These are phyloP conservation scores for Trichoplusia ni DNA, from an alignment of 1,140 invertebrate genomes.

Conservation along the genomic window DNA sequence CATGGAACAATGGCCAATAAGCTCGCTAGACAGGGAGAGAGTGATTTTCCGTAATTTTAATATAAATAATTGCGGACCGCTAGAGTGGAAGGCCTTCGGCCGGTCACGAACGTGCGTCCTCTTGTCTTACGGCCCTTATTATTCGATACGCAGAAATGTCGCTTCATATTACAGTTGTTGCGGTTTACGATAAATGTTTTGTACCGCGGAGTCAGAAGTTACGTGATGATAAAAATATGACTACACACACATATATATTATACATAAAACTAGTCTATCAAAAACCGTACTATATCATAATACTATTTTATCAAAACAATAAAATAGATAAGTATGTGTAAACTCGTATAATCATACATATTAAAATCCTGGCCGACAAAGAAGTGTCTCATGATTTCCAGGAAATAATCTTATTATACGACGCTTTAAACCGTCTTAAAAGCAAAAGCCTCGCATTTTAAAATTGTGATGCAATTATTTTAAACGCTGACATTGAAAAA, in stretches of 20 bases:
- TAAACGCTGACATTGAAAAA: constrained; percentile 81
- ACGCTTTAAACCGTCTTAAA: constrained; percentile 74
- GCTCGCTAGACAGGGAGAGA: constrained; percentile 45
- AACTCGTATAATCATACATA: background rate
- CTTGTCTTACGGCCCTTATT: constrained; percentile 25
- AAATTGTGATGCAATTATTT: constrained; percentile 82
- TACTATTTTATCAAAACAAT: too few relatives aligned
- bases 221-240: too few relatives aligned
- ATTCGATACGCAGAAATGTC: constrained; percentile 30
- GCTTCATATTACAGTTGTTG: constrained; percentile 13
- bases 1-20: constrained; percentile 48
- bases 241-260: too few relatives aligned
- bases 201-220: too few relatives aligned
- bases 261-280: too few relatives aligned
- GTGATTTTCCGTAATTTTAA: constrained; percentile 56
- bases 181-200: background rate
- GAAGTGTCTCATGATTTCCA: constrained; percentile 64
- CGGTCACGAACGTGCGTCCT: constrained; percentile 52
- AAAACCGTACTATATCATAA: too few relatives aligned
- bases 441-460: constrained; percentile 77
- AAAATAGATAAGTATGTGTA: background rate
- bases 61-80: constrained; percentile 59
- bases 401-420: constrained; percentile 73
- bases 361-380: constrained; percentile 42
- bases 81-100: constrained; percentile 55